Conservation (phyloP, 2,113 vertebrate genomes). For the Geococcyx californianus region DNA sequence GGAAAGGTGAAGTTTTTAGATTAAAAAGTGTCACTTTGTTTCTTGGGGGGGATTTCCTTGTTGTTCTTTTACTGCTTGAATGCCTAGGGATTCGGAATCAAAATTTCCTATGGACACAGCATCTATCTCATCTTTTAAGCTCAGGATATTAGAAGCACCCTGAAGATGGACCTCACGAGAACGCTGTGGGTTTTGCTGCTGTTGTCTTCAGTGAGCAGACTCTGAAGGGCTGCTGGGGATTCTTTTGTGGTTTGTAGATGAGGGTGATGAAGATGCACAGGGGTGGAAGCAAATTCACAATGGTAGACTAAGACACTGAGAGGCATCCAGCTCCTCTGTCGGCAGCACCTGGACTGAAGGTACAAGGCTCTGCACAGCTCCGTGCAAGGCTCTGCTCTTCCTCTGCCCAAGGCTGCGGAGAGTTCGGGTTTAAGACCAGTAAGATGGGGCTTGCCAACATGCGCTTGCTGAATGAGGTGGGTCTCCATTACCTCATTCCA, state of each 20-base stretch:
- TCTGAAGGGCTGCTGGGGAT: neutral
- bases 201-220: neutral
- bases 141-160: neutral
- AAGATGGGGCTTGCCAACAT: slow-evolving; percentile 11
- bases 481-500: slow-evolving; percentile 56
- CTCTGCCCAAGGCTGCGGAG: neutral
- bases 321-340: neutral
- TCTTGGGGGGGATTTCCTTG: neutral
- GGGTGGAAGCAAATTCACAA: neutral
- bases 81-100: neutral
- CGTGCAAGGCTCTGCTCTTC: neutral
- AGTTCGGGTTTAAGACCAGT: neutral
- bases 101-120: neutral
- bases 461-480: slow-evolving; percentile 38
- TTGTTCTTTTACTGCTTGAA: neutral
- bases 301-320: neutral
- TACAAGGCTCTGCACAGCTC: neutral
- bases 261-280: neutral
- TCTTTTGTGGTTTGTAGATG: neutral
- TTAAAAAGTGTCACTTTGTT: neutral
- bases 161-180: neutral
- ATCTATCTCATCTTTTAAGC: neutral
- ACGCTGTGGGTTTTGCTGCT: neutral
- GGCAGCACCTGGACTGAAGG: neutral
- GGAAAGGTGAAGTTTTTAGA: neutral